Evolutionary conservation across 2,888 invertebrate species (phyloP).

Genomic region (Aelia acuminata): DNA sequence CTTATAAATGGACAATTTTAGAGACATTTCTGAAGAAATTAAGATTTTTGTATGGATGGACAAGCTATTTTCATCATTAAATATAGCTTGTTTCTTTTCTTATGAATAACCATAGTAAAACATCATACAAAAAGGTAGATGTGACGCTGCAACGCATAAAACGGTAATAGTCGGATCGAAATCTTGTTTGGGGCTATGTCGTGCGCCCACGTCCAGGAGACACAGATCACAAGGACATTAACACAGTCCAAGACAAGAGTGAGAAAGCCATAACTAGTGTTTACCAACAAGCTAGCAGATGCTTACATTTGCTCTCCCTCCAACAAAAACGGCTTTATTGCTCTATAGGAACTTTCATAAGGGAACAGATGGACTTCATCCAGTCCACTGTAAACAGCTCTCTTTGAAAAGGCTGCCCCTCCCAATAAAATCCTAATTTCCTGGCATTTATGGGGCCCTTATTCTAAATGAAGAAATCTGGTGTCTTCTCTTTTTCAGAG

Average conservation of each 20-base stretch:
- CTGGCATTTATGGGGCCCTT: conserved; percentile 50
- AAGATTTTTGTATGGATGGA: no score
- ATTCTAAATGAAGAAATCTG: conserved; percentile 55
- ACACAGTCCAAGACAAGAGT: conserved; percentile 19
- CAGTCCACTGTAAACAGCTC: conserved; percentile 46
- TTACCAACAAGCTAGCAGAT: conserved; percentile 44
- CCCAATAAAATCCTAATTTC: conserved; percentile 50
- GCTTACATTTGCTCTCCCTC: conserved; percentile 38
- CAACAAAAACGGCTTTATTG: conserved; percentile 56
- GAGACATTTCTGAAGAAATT: no score
- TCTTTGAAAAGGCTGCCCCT: conserved; percentile 40
- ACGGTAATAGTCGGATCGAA: not conserved
- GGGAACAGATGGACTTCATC: conserved; percentile 38
- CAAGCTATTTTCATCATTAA: no score
- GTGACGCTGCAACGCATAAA: not conserved
- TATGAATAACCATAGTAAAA: no score
- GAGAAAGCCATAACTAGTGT: conserved; percentile 40
- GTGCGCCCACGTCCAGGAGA: not conserved
- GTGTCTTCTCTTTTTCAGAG: conserved; percentile 35
- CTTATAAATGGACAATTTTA: no score
- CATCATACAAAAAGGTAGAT: not conserved
- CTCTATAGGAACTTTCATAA: conserved; percentile 33
- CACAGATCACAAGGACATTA: not conserved
- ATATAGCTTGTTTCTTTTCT: no score
- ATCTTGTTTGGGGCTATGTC: not conserved